phyloP scores from a whole-genome alignment of 2,888 invertebrate genomes.

The Galeruca laticollis region DNA sequence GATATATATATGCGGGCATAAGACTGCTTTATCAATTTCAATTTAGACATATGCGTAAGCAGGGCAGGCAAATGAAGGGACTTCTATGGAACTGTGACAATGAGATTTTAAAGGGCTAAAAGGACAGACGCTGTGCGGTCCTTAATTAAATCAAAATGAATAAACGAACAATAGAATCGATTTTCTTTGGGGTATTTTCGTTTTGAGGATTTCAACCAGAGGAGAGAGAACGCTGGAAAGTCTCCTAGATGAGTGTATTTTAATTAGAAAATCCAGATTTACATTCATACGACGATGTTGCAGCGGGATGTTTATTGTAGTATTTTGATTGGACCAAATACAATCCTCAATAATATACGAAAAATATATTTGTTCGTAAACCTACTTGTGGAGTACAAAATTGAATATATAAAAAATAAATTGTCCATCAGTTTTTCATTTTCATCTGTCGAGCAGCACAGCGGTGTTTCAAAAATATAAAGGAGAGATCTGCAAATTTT shows the following conservation, averaged over 20 bases:
- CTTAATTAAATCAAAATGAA: conserved; percentile 53
- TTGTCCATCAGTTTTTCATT: no score
- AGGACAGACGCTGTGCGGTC: conserved; percentile 50
- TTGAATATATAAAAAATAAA: no score
- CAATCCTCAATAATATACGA: not conserved
- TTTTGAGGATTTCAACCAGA: conserved; percentile 35
- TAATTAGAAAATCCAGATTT: conserved; percentile 39
- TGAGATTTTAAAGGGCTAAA: conserved; percentile 53
- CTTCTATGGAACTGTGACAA: conserved; percentile 46
- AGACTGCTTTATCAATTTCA: conserved; percentile 57
- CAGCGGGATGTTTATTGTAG: not conserved
- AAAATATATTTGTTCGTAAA: no score
- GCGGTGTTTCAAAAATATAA: no score
- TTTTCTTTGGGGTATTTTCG: conserved; percentile 45
- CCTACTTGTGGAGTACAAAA: no score
- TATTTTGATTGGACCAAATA: conserved; percentile 1
- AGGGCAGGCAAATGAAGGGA: conserved; percentile 26
- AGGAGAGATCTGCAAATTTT: no score
- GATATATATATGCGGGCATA: conserved; percentile 44
- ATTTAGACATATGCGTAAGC: conserved; percentile 51
- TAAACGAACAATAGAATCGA: conserved; percentile 48
- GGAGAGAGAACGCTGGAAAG: conserved; percentile 18
- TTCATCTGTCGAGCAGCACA: no score
- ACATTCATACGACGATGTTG: not conserved
- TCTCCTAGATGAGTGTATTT: conserved; percentile 23